Conservation (phyloP, 2,113 vertebrate genomes). For the Macquaria ambigua region DNA sequence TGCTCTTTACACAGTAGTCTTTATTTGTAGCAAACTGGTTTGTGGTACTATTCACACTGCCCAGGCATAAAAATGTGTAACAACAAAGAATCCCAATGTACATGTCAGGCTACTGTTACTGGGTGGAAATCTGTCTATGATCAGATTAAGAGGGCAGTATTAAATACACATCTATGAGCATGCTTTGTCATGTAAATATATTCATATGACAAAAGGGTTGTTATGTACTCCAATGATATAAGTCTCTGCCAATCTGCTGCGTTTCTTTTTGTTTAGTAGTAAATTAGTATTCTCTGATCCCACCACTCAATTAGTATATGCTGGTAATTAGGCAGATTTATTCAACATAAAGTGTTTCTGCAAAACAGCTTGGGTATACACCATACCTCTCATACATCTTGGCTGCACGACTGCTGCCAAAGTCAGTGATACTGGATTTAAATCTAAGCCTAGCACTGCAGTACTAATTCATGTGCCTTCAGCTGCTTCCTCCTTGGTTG, state of each 20-base stretch:
- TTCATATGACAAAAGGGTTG: background rate
- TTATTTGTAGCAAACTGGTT: background rate
- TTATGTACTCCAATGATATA: background rate
- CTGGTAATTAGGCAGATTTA: background rate
- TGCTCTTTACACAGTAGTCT: background rate
- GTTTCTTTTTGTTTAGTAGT: background rate
- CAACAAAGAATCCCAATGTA: background rate
- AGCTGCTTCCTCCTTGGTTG: constrained; percentile 39
- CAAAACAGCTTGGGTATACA: background rate
- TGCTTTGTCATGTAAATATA: constrained; percentile 7
- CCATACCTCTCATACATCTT: background rate
- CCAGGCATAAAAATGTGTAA: background rate
- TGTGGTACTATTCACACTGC: background rate
- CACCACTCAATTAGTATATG: background rate
- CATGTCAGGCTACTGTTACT: background rate
- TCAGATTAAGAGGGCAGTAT: background rate
- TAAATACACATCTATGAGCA: constrained; percentile 17
- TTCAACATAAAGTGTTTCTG: background rate
- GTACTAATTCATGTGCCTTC: constrained; percentile 36
- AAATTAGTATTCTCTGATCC: background rate
- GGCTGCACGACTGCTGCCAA: constrained; percentile 16
- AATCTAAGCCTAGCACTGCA: constrained; percentile 25
- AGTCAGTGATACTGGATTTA: constrained; percentile 27
- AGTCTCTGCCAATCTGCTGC: background rate
- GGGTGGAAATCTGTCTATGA: background rate